Evolutionary conservation across 2,797 vertebrate genomes (phyloP), one percentile per base, ranked within the genome.

Genomic region (Acanthopagrus latus): DNA sequence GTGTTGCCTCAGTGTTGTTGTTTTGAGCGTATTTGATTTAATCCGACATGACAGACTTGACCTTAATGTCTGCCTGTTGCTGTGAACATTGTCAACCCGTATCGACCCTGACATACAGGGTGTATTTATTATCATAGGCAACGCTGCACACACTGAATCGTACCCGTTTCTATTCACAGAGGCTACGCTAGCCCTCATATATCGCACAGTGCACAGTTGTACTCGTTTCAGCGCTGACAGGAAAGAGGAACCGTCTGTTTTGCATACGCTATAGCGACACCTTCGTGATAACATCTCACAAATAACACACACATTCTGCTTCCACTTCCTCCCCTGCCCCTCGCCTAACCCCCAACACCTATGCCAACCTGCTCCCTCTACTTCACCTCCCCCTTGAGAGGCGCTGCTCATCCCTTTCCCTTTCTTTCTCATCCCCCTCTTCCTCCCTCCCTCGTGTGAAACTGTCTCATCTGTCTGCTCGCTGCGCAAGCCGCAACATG

Each of bases 401-500:
- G 5, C 13, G 29, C 58, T 11, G 9, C 66, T 84, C 78, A 51
- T 48, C 77, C 76, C 41, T 83, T 78, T 86, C 72, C 20, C 72
- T 76, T 68, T 55, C 7, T 18, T 18, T 29, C 25, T 59, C 44
- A 29, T 27, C 38, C 81, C 76, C 76, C 67, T 64, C 67, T 20
- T 57, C 55, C 78, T 75, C 75, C 86, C 88, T 73, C 88, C 86
- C 76, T 90, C 87, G 87, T 95, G 94, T 92, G 94, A 95, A 95
- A 95, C 89, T 72, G 29, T 81, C 73, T 89, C 68, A 77, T 80
- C 81, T 72, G 86, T 89, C 92, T 90, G 88, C 86, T 89, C 80
- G 75, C 68, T 6, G 81, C 92, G 60, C 95, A 95, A 93, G 95
- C 90, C 63, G 90, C 89, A 94, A 95, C 95, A 94, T 4, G 94